Evolutionary conservation across 1,140 invertebrate species (phyloP).

Genomic region (Drosophila melanica): DNA sequence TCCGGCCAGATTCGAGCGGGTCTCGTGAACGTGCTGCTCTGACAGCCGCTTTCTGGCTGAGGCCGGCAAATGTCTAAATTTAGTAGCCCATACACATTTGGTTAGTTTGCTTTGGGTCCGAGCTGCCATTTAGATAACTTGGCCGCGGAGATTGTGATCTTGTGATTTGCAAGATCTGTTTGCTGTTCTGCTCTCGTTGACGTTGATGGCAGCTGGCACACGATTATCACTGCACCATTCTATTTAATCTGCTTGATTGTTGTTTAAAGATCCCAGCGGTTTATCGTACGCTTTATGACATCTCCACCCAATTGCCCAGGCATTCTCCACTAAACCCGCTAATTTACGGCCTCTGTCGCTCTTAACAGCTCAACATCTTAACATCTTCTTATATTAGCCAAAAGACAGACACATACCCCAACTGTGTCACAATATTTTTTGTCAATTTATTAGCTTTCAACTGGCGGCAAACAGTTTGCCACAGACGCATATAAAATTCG

Average conservation of each 20-base stretch:
- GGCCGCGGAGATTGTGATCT: conserved; percentile 28
- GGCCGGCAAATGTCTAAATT: conserved; percentile 61
- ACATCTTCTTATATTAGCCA: conserved; percentile 12
- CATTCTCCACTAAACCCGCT: conserved; percentile 5
- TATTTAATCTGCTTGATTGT: conserved; percentile 42
- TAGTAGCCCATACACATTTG: conserved; percentile 56
- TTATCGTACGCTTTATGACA: conserved; percentile 31
- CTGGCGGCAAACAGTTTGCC: too few species aligned
- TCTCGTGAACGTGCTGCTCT: conserved; percentile 74
- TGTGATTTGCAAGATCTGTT: conserved; percentile 48
- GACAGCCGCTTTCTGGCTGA: conserved; percentile 36
- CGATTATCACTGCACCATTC: conserved; percentile 50
- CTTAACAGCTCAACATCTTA: conserved; percentile 25
- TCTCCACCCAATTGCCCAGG: conserved; percentile 5
- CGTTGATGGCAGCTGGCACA: conserved; percentile 44
- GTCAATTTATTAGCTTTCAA: background rate
- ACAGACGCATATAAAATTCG: too few species aligned
- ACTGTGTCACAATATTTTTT: background rate
- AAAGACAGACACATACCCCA: background rate
- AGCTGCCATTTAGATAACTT: conserved; percentile 35
- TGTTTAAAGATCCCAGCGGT: conserved; percentile 28
- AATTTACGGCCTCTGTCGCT: conserved; percentile 21
- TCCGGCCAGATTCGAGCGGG: conserved; percentile 5
- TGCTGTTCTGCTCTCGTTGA: conserved; percentile 26
- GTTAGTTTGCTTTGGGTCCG: conserved; percentile 37